Evolutionary conservation across 2,797 vertebrate species (phyloP).

Genomic region (Mionectes olivaceus): DNA sequence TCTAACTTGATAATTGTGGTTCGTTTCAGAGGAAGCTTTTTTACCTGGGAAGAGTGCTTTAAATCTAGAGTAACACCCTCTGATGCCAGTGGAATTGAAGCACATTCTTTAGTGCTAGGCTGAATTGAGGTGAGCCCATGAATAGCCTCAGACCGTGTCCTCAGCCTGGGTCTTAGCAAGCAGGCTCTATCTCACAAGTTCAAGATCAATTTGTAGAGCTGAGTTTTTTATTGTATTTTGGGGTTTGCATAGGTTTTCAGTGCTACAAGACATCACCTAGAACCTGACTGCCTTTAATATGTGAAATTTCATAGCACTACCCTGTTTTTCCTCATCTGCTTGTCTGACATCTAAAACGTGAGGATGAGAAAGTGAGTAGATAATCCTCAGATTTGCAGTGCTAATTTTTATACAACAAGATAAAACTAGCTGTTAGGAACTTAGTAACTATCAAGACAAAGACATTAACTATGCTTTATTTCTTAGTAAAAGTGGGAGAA

Average conservation of each 20-base stretch:
- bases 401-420: background rate
- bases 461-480: background rate
- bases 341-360: background rate
- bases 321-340: background rate
- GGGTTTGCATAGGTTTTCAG: background rate
- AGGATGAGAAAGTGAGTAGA: background rate
- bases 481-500: background rate
- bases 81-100: background rate
- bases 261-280: background rate
- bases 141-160: background rate
- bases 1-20: background rate
- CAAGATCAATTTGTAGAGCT: background rate
- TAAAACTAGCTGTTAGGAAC: background rate
- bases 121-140: background rate
- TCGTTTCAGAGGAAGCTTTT: background rate
- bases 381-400: background rate
- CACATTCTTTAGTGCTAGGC: background rate
- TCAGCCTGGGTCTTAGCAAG: background rate
- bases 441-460: background rate
- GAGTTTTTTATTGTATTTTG: background rate
- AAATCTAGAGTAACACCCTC: rapidly evolving
- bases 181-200: background rate
- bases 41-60: background rate
- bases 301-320: background rate
- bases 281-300: background rate